These are phyloP conservation scores for Lepilemur septentrionalis DNA, from an alignment of 2,797 vertebrate species.

Conservation along the genomic window DNA sequence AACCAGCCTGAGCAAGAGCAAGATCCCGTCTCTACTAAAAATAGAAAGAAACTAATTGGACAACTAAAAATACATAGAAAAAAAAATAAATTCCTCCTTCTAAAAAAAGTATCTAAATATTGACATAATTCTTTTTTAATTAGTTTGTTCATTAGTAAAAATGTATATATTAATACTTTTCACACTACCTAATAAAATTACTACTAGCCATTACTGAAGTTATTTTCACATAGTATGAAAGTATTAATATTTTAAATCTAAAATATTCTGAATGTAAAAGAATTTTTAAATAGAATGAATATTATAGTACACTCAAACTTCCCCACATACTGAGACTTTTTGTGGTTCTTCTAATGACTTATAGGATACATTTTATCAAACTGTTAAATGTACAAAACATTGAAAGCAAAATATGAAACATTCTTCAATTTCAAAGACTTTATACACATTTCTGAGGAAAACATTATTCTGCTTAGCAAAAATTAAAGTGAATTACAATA, in stretches of 20 bases:
- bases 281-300: background rate
- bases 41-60: too few species aligned
- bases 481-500: background rate
- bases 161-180: background rate
- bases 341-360: background rate
- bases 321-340: background rate
- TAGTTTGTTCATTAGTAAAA: background rate
- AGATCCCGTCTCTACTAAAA: too few species aligned
- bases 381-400: background rate
- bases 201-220: background rate
- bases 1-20: too few species aligned
- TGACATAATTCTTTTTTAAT: background rate
- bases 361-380: background rate
- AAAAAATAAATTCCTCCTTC: background rate
- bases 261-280: background rate
- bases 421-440: background rate
- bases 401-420: background rate
- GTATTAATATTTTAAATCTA: conserved; percentile 18
- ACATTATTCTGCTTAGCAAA: background rate
- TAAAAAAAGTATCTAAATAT: conserved; percentile 32
- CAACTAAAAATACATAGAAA: too few species aligned
- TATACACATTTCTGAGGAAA: background rate
- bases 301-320: background rate
- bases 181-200: background rate
- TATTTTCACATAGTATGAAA: background rate